Evolutionary conservation across 2,113 vertebrate species (phyloP).

Genomic region (Onychorhynchus coronatus): DNA sequence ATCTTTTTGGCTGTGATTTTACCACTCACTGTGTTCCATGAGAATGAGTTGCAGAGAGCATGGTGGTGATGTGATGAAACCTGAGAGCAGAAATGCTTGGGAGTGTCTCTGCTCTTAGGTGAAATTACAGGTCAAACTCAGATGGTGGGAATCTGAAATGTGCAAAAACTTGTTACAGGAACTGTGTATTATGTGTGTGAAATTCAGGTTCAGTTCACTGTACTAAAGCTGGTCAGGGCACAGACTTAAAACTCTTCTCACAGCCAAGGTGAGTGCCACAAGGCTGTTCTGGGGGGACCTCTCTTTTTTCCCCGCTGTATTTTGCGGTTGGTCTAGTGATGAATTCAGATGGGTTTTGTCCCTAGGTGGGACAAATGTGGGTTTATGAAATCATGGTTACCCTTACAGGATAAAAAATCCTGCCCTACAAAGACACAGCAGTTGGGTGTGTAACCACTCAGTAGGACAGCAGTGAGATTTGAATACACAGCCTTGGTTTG

Average conservation of each 20-base stretch:
- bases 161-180: background rate
- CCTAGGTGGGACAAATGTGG: background rate
- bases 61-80: background rate
- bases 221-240: background rate
- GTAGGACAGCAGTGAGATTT: background rate
- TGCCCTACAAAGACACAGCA: background rate
- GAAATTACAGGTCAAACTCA: background rate
- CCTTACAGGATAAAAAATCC: background rate
- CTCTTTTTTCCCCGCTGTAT: background rate
- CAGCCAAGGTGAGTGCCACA: background rate
- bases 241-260: background rate
- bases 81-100: background rate
- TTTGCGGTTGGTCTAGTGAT: background rate
- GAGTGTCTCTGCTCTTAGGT: background rate
- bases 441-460: background rate
- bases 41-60: fast-evolving
- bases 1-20: background rate
- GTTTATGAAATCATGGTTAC: background rate
- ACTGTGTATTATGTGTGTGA: background rate
- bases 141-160: background rate
- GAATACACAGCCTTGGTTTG: background rate
- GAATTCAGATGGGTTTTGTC: background rate
- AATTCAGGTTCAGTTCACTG: background rate
- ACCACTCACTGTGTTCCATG: background rate
- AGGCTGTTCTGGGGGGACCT: background rate